phyloP scores from a whole-genome alignment of 2,888 invertebrate genomes.

The Patella ulyssiponensis region DNA sequence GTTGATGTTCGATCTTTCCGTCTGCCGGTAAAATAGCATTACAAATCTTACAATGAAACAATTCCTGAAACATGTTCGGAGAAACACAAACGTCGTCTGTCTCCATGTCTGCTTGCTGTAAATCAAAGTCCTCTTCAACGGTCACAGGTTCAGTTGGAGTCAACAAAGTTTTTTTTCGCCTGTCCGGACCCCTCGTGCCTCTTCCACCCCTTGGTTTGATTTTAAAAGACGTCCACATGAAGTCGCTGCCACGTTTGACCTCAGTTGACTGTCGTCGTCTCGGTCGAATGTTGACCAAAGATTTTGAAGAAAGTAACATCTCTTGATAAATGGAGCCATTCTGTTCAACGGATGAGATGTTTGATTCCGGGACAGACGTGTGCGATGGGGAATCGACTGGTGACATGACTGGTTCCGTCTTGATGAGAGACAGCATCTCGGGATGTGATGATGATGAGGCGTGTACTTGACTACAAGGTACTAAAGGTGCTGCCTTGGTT shows the following conservation, averaged over 20 bases:
- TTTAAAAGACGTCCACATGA: slow-evolving; percentile 61
- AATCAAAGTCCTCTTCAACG: background rate
- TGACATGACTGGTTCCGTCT: background rate
- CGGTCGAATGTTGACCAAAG: slow-evolving; percentile 55
- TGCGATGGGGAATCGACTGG: slow-evolving; percentile 28
- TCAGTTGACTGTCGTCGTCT: slow-evolving; percentile 54
- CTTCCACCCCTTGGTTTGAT: slow-evolving; percentile 34
- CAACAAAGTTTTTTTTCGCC: background rate
- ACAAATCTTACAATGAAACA: slow-evolving; percentile 60
- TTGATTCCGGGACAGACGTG: slow-evolving; percentile 43
- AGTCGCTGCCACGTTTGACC: slow-evolving; percentile 55
- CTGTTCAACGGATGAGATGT: background rate
- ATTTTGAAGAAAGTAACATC: slow-evolving; percentile 57
- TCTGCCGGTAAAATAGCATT: slow-evolving; percentile 55
- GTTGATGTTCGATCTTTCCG: slow-evolving; percentile 49
- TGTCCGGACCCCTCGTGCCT: background rate
- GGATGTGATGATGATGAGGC: background rate
- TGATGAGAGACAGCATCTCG: background rate
- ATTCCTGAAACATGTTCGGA: slow-evolving; percentile 50
- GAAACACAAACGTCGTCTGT: slow-evolving; percentile 22
- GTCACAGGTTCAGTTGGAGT: background rate
- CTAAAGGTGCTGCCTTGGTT: slow-evolving; percentile 1
- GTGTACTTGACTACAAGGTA: background rate
- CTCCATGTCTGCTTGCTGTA: slow-evolving; percentile 20
- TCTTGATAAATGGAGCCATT: slow-evolving; percentile 56